Percentiles rank a stretch among this genome's conserved stretches.
Conservation (phyloP, 2,113 vertebrate species). For the Otus sunia region DNA sequence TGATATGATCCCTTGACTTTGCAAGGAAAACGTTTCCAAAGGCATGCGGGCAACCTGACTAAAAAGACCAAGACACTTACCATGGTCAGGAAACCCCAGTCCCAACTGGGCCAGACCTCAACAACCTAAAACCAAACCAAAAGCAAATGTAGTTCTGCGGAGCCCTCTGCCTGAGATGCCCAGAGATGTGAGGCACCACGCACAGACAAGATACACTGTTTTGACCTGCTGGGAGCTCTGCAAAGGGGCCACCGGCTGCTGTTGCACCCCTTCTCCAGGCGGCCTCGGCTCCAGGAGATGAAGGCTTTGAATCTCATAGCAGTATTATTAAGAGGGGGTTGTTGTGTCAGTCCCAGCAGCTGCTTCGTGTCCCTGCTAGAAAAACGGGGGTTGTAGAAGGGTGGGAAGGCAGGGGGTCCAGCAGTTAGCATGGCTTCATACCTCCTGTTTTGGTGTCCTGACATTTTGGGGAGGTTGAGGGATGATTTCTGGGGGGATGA, state of each 20-base stretch:
- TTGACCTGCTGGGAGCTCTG: not conserved
- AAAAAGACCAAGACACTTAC: not conserved
- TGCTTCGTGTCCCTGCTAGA: not conserved
- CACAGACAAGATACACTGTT: not conserved
- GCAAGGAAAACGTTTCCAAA: slow-evolving; percentile 40
- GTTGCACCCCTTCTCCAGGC: not conserved
- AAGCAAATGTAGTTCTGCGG: not conserved
- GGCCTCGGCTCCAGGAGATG: not conserved
- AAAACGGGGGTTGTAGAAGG: not conserved
- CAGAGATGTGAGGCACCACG: not conserved
- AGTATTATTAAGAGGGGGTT: not conserved
- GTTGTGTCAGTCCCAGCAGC: not conserved
- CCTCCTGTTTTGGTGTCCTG: not conserved
- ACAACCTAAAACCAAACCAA: not conserved
- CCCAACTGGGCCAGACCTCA: not conserved
- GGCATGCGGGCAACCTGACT: not conserved
- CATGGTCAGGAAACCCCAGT: not conserved
- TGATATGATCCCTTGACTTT: not conserved
- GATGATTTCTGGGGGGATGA: not conserved
- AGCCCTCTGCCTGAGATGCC: not conserved
- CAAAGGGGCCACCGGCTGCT: not conserved
- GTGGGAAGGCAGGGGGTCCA: not conserved
- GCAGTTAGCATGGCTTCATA: not conserved
- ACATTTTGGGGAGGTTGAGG: not conserved
- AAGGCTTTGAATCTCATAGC: not conserved